A percentile compares a stretch with the other conserved stretches of the same genome.
Conservation (phyloP, 2,113 vertebrate genomes). For the Chaenogobius annularis region DNA sequence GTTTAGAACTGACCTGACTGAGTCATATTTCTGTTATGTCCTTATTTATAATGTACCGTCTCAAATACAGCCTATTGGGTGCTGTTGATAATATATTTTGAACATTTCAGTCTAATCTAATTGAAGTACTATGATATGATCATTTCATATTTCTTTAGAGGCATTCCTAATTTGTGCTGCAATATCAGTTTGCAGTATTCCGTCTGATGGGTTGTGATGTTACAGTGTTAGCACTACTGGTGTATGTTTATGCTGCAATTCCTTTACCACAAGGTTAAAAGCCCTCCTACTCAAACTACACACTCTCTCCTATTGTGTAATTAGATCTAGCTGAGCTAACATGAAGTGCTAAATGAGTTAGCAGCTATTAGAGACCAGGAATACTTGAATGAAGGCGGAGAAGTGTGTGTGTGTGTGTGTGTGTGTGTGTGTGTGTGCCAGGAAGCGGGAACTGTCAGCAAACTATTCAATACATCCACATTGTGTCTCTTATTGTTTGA, state of each 20-base stretch:
- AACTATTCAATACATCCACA: background rate
- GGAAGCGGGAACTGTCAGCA: background rate
- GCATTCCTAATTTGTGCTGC: background rate
- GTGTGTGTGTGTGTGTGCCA: constrained; percentile 12
- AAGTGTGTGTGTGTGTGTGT: constrained; percentile 18
- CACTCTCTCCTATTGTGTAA: constrained; percentile 45
- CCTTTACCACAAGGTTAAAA: constrained; percentile 55
- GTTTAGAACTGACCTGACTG: background rate
- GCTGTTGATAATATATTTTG: background rate
- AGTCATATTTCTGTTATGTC: no score
- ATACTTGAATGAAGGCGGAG: constrained; percentile 49
- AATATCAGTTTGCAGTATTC: no score
- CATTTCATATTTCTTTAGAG: background rate
- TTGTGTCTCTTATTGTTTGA: constrained; percentile 9
- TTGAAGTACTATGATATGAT: background rate
- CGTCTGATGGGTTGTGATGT: constrained; percentile 3
- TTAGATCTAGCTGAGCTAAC: constrained; percentile 70
- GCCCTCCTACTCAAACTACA: constrained; percentile 47
- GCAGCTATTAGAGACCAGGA: constrained; percentile 58
- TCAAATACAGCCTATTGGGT: no score
- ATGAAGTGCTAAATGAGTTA: constrained; percentile 70
- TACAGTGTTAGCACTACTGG: constrained; percentile 10
- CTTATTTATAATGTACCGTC: no score
- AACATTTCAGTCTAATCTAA: background rate
- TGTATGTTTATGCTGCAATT: constrained; percentile 27